Percentiles rank a stretch among this genome's conserved stretches.
Conservation (phyloP, 2,888 invertebrate species). For the Junonia oenone region DNA sequence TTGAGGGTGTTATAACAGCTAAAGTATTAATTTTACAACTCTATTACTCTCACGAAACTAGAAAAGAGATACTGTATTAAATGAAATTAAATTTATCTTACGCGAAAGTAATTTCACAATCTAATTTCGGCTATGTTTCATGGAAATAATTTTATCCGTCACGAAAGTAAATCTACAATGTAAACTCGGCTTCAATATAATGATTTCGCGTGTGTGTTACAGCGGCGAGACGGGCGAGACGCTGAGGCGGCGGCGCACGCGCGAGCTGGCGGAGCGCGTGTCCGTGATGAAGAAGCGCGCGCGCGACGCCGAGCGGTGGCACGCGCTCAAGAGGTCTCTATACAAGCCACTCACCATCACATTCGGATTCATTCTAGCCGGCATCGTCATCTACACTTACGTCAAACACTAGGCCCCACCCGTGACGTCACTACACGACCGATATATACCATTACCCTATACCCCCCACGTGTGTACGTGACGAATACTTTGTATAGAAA, state of each 20-base stretch:
- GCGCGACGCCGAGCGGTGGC: constrained; percentile 84
- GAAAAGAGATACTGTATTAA: no score
- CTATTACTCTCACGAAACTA: no score
- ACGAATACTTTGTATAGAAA: background rate
- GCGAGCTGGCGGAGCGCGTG: constrained; percentile 54
- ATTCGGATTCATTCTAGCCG: constrained; percentile 83
- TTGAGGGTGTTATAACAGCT: no score
- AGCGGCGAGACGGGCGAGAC: constrained; percentile 36
- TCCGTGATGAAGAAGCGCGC: constrained; percentile 82
- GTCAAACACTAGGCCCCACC: constrained; percentile 65
- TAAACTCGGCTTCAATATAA: no score
- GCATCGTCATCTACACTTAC: constrained; percentile 82
- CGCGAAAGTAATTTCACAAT: no score
- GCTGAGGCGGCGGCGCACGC: constrained; percentile 48
- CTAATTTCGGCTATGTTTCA: no score
- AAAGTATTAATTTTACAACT: no score
- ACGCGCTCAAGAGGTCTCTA: constrained; percentile 87
- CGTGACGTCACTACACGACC: no score
- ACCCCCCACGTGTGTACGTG: background rate
- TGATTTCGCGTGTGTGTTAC: background rate
- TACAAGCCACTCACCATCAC: constrained; percentile 86
- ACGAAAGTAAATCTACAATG: background rate
- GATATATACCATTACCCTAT: no score
- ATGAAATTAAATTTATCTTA: no score
- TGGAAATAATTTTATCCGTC: background rate